These are phyloP conservation scores for Hemiscyllium ocellatum DNA, from an alignment of 2,113 vertebrate species.

Conservation along the genomic window DNA sequence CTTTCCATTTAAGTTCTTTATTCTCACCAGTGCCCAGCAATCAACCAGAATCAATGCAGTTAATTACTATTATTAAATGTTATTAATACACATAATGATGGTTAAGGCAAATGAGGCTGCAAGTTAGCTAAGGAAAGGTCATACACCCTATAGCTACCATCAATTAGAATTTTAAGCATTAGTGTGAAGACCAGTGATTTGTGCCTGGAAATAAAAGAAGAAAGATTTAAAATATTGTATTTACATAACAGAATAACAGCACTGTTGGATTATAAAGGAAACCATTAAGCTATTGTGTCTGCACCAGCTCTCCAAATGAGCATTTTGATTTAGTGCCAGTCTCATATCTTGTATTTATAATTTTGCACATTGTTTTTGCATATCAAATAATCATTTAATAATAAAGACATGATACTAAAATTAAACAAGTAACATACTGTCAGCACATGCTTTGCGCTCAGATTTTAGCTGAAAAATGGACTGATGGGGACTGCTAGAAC, in stretches of 20 bases:
- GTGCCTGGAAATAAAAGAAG: not conserved
- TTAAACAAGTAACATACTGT: not conserved
- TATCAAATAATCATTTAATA: too few relatives aligned
- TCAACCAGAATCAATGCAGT: not conserved
- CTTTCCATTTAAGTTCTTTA: not conserved
- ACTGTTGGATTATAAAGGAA: too few relatives aligned
- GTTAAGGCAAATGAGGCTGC: not conserved
- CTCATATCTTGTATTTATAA: too few relatives aligned
- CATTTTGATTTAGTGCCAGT: too few relatives aligned
- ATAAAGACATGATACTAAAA: too few relatives aligned
- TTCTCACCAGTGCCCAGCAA: not conserved
- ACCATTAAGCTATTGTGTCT: too few relatives aligned
- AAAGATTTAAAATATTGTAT: not conserved
- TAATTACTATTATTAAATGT: conserved; percentile 16
- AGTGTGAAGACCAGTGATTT: not conserved
- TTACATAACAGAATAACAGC: not conserved
- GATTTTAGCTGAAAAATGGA: not conserved
- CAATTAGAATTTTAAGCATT: not conserved
- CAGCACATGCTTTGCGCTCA: not conserved
- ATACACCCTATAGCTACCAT: not conserved
- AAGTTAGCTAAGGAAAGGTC: not conserved
- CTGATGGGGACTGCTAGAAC: not conserved
- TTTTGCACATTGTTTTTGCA: too few relatives aligned
- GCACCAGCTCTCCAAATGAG: too few relatives aligned
- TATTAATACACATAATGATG: not conserved